phyloP scores from a whole-genome alignment of 2,888 invertebrate genomes.

The Mimachlamys varia region DNA sequence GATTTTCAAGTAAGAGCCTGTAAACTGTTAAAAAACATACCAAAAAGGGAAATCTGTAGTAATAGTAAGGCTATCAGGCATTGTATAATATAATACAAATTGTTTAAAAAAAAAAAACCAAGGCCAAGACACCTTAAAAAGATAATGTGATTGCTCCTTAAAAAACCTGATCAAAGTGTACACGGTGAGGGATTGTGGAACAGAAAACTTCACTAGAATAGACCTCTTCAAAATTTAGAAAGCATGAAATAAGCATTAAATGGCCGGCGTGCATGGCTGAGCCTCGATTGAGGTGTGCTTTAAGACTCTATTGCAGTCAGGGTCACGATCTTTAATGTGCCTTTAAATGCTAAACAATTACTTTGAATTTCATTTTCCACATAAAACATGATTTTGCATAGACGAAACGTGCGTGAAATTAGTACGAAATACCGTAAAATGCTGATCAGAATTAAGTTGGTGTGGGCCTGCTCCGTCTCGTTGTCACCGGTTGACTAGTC shows the following conservation, averaged over 20 bases:
- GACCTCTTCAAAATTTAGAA: neutral
- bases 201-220: neutral
- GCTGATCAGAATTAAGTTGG: slow-evolving; percentile 3
- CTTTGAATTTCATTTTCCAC: slow-evolving; percentile 15
- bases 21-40: no score
- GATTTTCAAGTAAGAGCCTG: no score
- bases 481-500: slow-evolving; percentile 29
- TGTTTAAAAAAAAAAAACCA: no score
- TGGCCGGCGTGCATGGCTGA: neutral
- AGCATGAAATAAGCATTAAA: slow-evolving; percentile 31
- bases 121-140: no score
- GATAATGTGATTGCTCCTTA: no score
- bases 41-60: no score
- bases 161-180: neutral
- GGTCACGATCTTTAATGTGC: neutral
- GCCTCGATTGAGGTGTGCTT: neutral
- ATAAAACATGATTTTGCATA: slow-evolving; percentile 36
- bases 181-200: neutral
- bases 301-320: neutral
- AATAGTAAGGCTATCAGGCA: no score
- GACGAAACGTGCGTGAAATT: slow-evolving; percentile 26
- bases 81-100: no score
- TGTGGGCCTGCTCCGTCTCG: neutral
- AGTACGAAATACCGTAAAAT: neutral
- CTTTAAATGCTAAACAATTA: slow-evolving; percentile 24